phyloP scores from a whole-genome alignment of 2,888 invertebrate genomes.

The Barypeithes pellucidus region DNA sequence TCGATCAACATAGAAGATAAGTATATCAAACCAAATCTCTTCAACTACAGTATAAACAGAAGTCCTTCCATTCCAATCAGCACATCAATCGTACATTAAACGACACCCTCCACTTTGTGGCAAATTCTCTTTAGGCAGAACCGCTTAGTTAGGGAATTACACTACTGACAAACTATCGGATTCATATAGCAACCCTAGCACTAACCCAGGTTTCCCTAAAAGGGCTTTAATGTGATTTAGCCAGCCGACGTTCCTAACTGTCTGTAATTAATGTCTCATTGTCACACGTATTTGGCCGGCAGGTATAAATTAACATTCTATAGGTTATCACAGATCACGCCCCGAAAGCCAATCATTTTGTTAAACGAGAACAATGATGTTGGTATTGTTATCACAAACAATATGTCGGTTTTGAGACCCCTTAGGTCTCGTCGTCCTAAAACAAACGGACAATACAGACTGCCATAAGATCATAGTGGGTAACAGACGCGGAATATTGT shows the following conservation, averaged over 20 bases:
- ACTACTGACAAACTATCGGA: slow-evolving; percentile 22
- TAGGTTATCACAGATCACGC: slow-evolving; percentile 20
- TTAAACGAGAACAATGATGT: slow-evolving; percentile 8
- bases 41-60: neutral
- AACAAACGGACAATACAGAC: no score
- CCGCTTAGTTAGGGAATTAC: slow-evolving; percentile 25
- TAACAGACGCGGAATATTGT: no score
- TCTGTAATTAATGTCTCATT: slow-evolving; percentile 50
- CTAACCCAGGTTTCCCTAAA: slow-evolving; percentile 28
- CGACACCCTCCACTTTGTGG: slow-evolving; percentile 7
- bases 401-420: no score
- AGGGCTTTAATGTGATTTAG: slow-evolving; percentile 42
- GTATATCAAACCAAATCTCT: neutral
- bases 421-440: no score
- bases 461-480: no score
- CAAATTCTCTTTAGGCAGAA: slow-evolving; percentile 19
- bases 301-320: slow-evolving; percentile 44
- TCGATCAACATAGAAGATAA: no score
- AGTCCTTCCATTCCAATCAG: slow-evolving; percentile 1
- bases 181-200: slow-evolving; percentile 22
- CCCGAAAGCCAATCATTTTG: slow-evolving; percentile 10
- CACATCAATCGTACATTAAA: slow-evolving; percentile 9
- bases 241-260: slow-evolving; percentile 29
- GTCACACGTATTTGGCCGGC: slow-evolving; percentile 44
- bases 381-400: neutral